phyloP scores from a whole-genome alignment of 30 jellyfish, hydroid and myxozoan species.

The Phacellophora camtschatica region DNA sequence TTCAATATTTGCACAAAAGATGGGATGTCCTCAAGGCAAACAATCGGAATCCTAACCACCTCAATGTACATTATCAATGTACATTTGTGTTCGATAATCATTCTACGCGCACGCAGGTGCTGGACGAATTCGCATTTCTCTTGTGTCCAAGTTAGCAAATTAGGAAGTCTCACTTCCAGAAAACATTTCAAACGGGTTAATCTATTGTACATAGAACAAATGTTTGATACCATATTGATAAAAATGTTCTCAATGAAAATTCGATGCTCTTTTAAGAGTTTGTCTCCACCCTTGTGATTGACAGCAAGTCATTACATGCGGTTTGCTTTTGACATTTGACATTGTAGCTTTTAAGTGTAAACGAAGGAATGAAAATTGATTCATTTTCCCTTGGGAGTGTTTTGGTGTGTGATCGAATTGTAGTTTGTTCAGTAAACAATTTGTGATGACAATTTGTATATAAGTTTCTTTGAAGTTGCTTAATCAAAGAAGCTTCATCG shows the following conservation, averaged over 20 bases:
- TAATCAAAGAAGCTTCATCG: too few relatives aligned
- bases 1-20: constrained; percentile 15
- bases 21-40: constrained; percentile 28
- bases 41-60: constrained; percentile 3
- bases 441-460: too few relatives aligned
- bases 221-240: neutral
- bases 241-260: neutral
- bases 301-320: too few relatives aligned
- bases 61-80: neutral
- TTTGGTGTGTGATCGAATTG: too few relatives aligned
- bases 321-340: too few relatives aligned
- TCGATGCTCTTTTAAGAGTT: neutral
- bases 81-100: too few relatives aligned
- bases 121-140: neutral
- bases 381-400: too few relatives aligned
- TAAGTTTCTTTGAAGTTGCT: too few relatives aligned
- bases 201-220: neutral
- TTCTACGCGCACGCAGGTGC: too few relatives aligned
- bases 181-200: neutral
- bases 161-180: constrained; percentile 38
- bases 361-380: too few relatives aligned
- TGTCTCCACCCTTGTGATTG: neutral
- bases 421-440: too few relatives aligned
- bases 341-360: too few relatives aligned
- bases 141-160: constrained; percentile 35